Base-by-base conservation (phyloP, 2,888 invertebrate species). In the Sepiola atlantica region DNA sequence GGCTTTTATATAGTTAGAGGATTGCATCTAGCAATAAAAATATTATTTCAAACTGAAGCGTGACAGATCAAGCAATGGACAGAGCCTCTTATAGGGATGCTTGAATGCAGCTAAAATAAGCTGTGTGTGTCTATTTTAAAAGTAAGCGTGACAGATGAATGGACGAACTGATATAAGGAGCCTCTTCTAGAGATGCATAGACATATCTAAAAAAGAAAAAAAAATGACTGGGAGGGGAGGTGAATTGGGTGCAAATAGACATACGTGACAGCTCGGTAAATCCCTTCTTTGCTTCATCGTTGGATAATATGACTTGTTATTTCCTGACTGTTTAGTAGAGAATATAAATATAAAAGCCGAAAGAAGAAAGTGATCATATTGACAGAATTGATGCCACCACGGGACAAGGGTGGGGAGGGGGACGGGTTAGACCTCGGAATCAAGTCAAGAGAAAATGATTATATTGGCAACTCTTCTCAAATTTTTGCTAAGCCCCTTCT, bases 401-500 rank as follows among this genome's bases (percentile, higher is more conserved):
- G 77, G 77, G n/a, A 77, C 24, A n/a, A 1, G 0, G n/a, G 21
- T 2, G 61, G 8, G 28, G 77, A 12, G 24, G 28, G 28, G 77
- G 21, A 24, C 8, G 8, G 77, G 77, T 10, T 6, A 24, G 77
- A 77, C n/a, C 12, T 12, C n/a, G 0, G n/a, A 77, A 77, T 77
- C 14, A 77, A 77, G n/a, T 77, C 77, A 32, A 77, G n/a, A n/a
- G n/a, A n/a, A 77, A n/a, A 77, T 77, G 77, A 77, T 77, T 77
- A n/a, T 77, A 77, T 77, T 77, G 77, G 77, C 77, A 77, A 32
- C 77, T 77, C 77, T 77, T 77, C 77, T n/a, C 18, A 16, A 77
- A 77, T 77, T n/a, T 77, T 77, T 77, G 77, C 77, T 77, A 77
- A 77, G 77, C 77, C 77, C 77, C 77, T n/a, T n/a, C 77, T 16